Base-by-base conservation (phyloP, 1,140 invertebrate genomes). In the Drosophila mauritiana region DNA sequence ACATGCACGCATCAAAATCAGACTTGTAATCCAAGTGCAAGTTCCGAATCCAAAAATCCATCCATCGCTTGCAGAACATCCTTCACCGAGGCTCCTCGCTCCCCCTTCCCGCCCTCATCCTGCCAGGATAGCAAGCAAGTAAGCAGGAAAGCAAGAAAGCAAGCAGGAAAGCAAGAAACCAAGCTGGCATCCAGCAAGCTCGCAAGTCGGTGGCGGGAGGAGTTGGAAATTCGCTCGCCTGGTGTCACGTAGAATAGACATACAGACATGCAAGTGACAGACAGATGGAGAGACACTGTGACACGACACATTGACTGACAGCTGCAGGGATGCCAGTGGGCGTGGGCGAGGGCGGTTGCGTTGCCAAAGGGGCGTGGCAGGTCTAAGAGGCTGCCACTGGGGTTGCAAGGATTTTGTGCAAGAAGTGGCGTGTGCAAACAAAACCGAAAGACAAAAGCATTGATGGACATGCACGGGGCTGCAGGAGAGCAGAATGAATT, bases 261-360 rank as follows among this genome's bases (percentile, higher is more conserved):
- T 67, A 75, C 56, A 85, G 84, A 85, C 80, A 90, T 91, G 89
- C 84, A 84, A 85, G 74, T 91, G 89, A 91, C 89, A 91, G 84
- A 89, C 88, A 91, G 89, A 81, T 91, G 89, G 80, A 91, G 80
- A 91, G 89, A 89, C 89, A 91, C 74, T 90, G 85, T 90, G 86
- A 90, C 86, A 90, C 85, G 85, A 91, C 89, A 91, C 89, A 91
- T 90, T 91, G 89, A 91, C 89, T 91, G 89, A 91, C 89, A 91
- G 89, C 88, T 89, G 77, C 85, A 91, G 84, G 88, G 82, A 70
- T 76, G 64, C 65, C 52, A 27, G 68, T 82, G 56, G 49, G 70
- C 45, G 72, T 58, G 51, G 39, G 59, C 46, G 11, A 51, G 20
- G 20, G 34, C 12, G 27, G 17, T 52, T 13, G 17, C 11, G 31